Evolutionary conservation across 2,113 vertebrate genomes (phyloP).

Genomic region (Melanerpes aurifrons): DNA sequence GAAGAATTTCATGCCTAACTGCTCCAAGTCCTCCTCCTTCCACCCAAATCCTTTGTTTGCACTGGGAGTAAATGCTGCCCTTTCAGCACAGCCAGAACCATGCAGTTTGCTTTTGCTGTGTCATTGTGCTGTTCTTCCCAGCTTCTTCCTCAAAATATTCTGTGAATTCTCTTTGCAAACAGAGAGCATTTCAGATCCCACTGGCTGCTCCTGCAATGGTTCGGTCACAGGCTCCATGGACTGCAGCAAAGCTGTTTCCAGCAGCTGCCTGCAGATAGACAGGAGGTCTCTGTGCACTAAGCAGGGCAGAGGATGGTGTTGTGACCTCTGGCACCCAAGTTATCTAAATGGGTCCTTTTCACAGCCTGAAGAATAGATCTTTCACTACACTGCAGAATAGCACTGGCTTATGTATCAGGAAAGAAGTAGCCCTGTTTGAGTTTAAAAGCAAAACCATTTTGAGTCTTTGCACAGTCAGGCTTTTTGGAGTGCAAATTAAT

Average conservation of each 20-base stretch:
- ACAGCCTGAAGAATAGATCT: neutral
- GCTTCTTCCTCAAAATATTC: neutral
- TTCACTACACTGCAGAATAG: conserved; percentile 23
- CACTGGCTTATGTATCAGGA: conserved; percentile 11
- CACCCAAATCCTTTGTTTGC: neutral
- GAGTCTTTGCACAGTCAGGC: neutral
- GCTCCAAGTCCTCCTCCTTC: neutral
- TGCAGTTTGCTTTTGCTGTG: neutral
- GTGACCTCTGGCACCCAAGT: neutral
- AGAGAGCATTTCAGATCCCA: conserved; percentile 15
- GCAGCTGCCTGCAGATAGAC: neutral
- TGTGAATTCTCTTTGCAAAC: neutral
- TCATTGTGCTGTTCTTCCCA: neutral
- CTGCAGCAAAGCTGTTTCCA: neutral
- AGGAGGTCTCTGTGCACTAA: conserved; percentile 13
- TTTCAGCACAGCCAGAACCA: neutral
- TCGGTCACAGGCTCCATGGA: neutral
- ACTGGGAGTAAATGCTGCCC: neutral
- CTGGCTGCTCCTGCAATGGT: neutral
- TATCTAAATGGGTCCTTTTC: conserved; percentile 12
- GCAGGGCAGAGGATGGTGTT: neutral
- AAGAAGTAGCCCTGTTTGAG: neutral
- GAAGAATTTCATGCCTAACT: neutral
- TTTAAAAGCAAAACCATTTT: conserved; percentile 40
- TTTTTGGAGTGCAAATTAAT: neutral